Evolutionary conservation across 2,888 invertebrate species (phyloP).

Genomic region (Chymomyza fuscimana): DNA sequence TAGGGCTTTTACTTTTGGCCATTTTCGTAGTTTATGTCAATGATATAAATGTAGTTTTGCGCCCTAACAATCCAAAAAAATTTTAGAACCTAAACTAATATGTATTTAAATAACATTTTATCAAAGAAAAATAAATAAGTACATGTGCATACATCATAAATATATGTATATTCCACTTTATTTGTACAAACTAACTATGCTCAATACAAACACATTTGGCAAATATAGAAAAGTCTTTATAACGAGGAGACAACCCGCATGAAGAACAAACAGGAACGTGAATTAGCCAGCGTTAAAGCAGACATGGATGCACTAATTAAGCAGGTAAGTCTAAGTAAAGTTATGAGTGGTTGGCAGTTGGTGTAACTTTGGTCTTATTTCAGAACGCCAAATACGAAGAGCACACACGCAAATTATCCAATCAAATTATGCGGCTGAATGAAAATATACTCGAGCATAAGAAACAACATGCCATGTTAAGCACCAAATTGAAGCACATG

Average conservation of each 20-base stretch:
- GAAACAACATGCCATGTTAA: constrained; percentile 76
- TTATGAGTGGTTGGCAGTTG: no score
- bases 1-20: no score
- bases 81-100: constrained; percentile 11
- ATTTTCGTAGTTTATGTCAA: neutral
- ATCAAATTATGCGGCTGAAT: constrained; percentile 76
- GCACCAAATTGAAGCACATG: constrained; percentile 73
- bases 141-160: constrained; percentile 6
- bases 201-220: neutral
- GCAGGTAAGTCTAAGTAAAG: constrained; percentile 61
- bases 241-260: constrained; percentile 77
- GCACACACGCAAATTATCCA: constrained; percentile 75
- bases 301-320: constrained; percentile 62
- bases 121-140: constrained; percentile 26
- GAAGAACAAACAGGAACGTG: constrained; percentile 78
- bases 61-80: constrained; percentile 20
- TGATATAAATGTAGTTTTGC: constrained; percentile 15
- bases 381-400: constrained; percentile 76
- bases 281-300: constrained; percentile 55
- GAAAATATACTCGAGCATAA: constrained; percentile 76
- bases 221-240: constrained; percentile 76
- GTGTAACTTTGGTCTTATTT: neutral
- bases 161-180: no score
- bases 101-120: neutral
- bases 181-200: no score